A percentile compares a stretch with the other conserved stretches of the same genome.
Conservation (phyloP, 2,888 invertebrate genomes). For the Auanema sp. region DNA sequence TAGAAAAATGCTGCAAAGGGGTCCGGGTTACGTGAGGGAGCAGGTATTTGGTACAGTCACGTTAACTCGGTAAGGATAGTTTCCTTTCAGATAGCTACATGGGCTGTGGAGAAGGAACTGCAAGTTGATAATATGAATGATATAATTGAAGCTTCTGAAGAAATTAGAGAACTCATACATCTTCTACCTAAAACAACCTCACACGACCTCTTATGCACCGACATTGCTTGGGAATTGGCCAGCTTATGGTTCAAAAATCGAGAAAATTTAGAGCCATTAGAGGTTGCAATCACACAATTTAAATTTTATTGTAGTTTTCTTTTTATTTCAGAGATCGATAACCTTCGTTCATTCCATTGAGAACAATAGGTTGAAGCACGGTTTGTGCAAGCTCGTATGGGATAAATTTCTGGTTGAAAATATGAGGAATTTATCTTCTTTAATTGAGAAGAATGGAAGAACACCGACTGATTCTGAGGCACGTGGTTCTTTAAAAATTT, state of each 20-base stretch:
- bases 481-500: slow-evolving; percentile 6
- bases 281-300: slow-evolving; percentile 1
- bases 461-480: slow-evolving; percentile 43
- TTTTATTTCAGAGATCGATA: slow-evolving; percentile 8
- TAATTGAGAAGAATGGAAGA: slow-evolving; percentile 40
- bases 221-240: slow-evolving; percentile 50
- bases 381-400: slow-evolving; percentile 55
- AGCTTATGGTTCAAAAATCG: slow-evolving; percentile 38
- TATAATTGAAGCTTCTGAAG: neutral
- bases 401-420: slow-evolving; percentile 50
- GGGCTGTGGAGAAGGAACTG: slow-evolving; percentile 11
- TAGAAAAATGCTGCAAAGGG: slow-evolving; percentile 6
- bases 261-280: slow-evolving; percentile 8
- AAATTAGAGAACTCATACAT: neutral
- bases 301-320: neutral
- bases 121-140: slow-evolving; percentile 2
- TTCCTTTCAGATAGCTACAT: slow-evolving; percentile 18
- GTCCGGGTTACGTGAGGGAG: slow-evolving; percentile 17
- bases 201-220: slow-evolving; percentile 23
- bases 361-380: slow-evolving; percentile 45
- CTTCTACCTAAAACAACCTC: slow-evolving; percentile 9
- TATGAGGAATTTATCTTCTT: slow-evolving; percentile 32
- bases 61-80: neutral
- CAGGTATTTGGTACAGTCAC: no score
- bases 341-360: slow-evolving; percentile 11